These are phyloP conservation scores for Nemoura dubitans DNA, from an alignment of 2,888 invertebrate genomes.

Conservation along the genomic window DNA sequence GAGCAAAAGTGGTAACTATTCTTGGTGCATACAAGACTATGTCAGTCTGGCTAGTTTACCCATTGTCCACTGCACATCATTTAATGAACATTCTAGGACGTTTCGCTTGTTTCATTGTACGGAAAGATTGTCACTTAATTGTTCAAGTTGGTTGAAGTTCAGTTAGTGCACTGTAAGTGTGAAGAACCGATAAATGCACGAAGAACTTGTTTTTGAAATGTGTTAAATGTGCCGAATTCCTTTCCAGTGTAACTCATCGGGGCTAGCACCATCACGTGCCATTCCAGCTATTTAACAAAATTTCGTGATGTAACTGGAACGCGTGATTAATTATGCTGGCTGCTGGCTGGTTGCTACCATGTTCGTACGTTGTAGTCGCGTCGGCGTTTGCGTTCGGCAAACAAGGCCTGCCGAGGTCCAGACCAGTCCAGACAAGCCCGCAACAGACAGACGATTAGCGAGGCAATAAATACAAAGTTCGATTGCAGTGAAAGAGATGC, in stretches of 20 bases:
- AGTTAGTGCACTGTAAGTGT: background rate
- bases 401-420: background rate
- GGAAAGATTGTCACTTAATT: background rate
- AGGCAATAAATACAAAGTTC: background rate
- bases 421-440: background rate
- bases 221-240: background rate
- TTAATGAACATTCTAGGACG: background rate
- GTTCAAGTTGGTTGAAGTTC: background rate
- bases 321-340: background rate
- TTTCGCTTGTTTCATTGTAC: background rate
- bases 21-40: background rate
- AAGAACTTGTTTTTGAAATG: background rate
- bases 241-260: background rate
- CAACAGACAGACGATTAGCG: background rate
- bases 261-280: background rate
- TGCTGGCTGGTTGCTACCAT: too few relatives aligned
- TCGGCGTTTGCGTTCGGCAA: background rate
- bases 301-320: background rate
- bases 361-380: background rate
- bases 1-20: slow-evolving; percentile 26
- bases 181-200: background rate
- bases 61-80: background rate
- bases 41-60: background rate
- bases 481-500: background rate
- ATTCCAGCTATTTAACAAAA: background rate